A percentile compares a stretch with the other conserved stretches of the same genome.
phyloP scores from a whole-genome alignment of 2,888 invertebrate species.

The Brachynemurus nebulosus region DNA sequence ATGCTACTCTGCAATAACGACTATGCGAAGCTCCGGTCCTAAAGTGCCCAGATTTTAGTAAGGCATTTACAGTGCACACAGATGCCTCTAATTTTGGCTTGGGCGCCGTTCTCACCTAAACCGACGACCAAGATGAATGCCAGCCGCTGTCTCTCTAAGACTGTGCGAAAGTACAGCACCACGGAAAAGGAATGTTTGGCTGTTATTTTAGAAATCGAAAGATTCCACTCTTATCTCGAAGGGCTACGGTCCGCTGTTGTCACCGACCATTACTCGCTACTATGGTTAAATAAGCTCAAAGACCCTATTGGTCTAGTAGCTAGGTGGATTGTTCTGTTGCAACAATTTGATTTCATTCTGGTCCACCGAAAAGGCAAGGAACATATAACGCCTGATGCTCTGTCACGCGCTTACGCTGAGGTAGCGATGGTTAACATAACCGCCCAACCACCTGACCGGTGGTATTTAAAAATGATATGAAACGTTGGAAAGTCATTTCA shows the following conservation, averaged over 20 bases:
- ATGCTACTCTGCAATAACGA: neutral
- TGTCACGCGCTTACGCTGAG: neutral
- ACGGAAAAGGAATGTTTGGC: neutral
- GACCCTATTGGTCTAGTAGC: neutral
- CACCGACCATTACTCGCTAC: neutral
- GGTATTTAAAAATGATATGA: no score
- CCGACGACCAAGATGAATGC: neutral
- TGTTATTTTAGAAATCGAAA: neutral
- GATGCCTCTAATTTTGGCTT: neutral
- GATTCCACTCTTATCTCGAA: neutral
- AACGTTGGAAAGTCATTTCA: no score
- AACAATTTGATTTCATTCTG: neutral
- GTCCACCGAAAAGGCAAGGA: neutral
- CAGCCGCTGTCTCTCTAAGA: neutral
- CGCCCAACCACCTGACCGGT: no score
- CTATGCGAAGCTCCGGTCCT: neutral
- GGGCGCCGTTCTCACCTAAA: neutral
- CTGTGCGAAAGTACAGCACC: neutral
- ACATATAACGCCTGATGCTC: neutral
- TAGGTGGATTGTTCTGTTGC: neutral
- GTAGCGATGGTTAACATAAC: no score
- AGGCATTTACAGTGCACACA: neutral
- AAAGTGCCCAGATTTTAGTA: neutral
- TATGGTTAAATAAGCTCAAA: neutral
- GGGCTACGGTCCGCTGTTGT: neutral